Evolutionary conservation across 2,797 vertebrate genomes (phyloP).

Genomic region (Syncerus caffer): DNA sequence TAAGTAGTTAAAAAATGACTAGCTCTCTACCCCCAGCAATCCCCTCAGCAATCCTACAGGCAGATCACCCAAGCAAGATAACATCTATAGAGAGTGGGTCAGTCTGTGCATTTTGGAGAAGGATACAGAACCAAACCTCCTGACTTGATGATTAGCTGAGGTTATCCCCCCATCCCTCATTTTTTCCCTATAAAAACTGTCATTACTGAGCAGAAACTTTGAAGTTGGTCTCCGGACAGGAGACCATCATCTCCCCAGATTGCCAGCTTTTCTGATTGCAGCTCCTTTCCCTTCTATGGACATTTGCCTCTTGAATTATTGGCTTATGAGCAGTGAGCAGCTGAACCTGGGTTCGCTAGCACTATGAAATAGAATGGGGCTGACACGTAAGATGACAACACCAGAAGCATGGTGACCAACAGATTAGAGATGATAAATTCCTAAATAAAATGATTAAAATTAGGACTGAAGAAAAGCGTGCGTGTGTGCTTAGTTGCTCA

Average conservation of each 20-base stretch:
- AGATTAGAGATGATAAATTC: background rate
- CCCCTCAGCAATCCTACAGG: background rate
- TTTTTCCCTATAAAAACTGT: background rate
- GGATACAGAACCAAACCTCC: background rate
- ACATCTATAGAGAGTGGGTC: background rate
- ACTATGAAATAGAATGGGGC: background rate
- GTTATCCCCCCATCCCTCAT: background rate
- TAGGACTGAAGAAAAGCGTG: background rate
- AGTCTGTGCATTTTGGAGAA: background rate
- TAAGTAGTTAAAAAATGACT: background rate
- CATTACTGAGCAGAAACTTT: background rate
- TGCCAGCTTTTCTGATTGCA: background rate
- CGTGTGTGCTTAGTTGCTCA: background rate
- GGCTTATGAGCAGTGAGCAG: background rate
- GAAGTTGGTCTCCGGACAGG: background rate
- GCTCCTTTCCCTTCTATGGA: background rate
- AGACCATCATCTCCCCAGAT: background rate
- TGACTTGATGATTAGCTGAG: background rate
- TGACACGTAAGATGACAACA: background rate
- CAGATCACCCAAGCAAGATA: background rate
- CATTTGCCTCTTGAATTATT: rapidly evolving
- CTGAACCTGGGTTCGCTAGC: background rate
- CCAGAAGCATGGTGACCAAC: background rate
- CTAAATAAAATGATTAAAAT: background rate
- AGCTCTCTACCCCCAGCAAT: background rate